Evolutionary conservation across 2,797 vertebrate species (phyloP).

Genomic region (Morelia viridis): DNA sequence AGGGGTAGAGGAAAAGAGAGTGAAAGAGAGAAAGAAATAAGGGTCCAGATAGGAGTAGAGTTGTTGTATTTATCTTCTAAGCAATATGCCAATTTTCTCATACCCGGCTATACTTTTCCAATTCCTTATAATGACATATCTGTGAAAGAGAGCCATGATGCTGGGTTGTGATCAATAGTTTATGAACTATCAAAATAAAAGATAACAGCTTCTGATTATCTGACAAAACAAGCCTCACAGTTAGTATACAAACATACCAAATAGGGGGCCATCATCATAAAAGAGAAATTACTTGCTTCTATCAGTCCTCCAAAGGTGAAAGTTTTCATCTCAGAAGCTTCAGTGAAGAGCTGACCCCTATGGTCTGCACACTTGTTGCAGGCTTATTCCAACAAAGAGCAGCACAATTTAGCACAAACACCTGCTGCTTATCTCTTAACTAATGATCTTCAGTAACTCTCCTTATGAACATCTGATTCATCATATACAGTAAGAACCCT

Average conservation of each 20-base stretch:
- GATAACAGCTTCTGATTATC: slow-evolving; percentile 21
- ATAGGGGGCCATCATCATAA: background rate
- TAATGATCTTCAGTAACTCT: background rate
- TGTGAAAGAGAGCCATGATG: slow-evolving; percentile 48
- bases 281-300: background rate
- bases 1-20: background rate
- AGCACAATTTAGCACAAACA: background rate
- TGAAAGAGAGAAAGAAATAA: background rate
- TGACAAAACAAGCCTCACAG: background rate
- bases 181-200: slow-evolving; percentile 48
- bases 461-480: background rate
- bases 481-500: background rate
- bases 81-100: slow-evolving; percentile 42
- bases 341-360: background rate
- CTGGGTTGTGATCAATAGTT: slow-evolving; percentile 49
- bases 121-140: slow-evolving; percentile 46
- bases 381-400: background rate
- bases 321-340: background rate
- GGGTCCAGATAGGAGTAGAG: slow-evolving; percentile 39
- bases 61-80: slow-evolving; percentile 51
- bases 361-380: background rate
- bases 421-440: background rate
- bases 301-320: background rate
- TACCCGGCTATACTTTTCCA: slow-evolving; percentile 58
- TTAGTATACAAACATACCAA: slow-evolving; percentile 10